Base-by-base conservation (phyloP, 2,888 invertebrate genomes). In the Ashinkailepas kermadecensis region DNA sequence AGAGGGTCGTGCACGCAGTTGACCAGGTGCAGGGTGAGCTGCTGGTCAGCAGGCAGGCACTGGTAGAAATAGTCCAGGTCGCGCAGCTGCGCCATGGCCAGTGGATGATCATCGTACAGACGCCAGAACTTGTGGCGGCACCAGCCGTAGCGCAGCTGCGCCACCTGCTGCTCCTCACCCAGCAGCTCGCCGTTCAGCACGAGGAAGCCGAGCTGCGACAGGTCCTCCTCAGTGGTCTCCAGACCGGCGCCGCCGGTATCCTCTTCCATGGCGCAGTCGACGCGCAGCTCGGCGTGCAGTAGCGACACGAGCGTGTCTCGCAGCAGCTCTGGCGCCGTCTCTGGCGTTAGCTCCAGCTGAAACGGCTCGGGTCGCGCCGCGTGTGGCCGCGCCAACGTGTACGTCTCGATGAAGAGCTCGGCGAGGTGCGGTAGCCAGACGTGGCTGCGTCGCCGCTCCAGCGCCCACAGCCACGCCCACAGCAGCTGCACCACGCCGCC, bases 141-240 rank as follows among this genome's bases (percentile, higher is more conserved):
- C 78, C 78, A 78, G 58, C 78, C 57, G 78, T 13, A 78, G 23
- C 78, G 78, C 57, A 58, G 58, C 78, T 23, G 58, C 57, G 58
- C n/a, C 9, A 57, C 58, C 23, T 15, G 78, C 78, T 58, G 57
- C 12, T 78, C 58, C 15, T 57, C 56, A 2, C 58, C 78, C 78
- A 78, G 23, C 78, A 58, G 23, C 7, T 78, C 78, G n/a, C n/a
- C 74, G 23, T 25, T 12, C 57, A 56, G 23, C 10, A 78, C 57
- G 12, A 58, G 58, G 78, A 57, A 78, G 57, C 78, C 78, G 12
- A 78, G 57, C 78, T 21, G 18, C n/a, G n/a, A 57, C 12, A 78
- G 23, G 10, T 78, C 57, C 23, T 78, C 57, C 57, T 78, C 78
- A 0, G 23, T 23, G 13, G 7, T 0, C 57, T 78, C 57, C n/a